phyloP scores from a whole-genome alignment of 2,888 invertebrate genomes.

The Lycia hirtaria region DNA sequence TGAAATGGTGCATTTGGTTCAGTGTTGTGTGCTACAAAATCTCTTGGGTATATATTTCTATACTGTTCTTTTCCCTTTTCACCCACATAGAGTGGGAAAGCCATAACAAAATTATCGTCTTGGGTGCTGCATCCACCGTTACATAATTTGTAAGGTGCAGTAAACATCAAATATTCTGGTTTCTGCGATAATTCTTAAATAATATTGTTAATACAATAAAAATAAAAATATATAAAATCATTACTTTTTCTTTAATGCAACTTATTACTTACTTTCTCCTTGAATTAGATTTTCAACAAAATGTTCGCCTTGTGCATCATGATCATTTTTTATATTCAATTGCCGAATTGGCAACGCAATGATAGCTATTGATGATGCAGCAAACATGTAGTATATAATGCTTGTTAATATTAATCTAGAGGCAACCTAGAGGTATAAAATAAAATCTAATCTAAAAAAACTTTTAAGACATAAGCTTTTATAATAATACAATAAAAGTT shows the following conservation, averaged over 20 bases:
- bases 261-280: conserved; percentile 2
- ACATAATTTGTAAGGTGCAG: conserved; percentile 70
- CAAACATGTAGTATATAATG: background rate
- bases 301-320: background rate
- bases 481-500: too few species aligned
- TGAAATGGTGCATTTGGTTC: conserved; percentile 49
- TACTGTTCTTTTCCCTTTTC: conserved; percentile 48
- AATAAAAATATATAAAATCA: too few species aligned
- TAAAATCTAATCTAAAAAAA: too few species aligned
- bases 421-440: too few species aligned
- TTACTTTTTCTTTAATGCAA: background rate
- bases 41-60: conserved; percentile 49
- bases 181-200: conserved; percentile 57
- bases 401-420: background rate
- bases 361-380: background rate
- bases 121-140: conserved; percentile 54
- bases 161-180: conserved; percentile 62
- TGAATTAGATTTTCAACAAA: conserved; percentile 3
- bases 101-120: conserved; percentile 50
- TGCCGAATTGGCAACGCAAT: background rate
- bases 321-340: background rate
- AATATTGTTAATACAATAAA: background rate
- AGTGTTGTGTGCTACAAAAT: conserved; percentile 41
- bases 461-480: too few species aligned
- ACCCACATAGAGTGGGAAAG: conserved; percentile 67